Conservation (phyloP, 2,797 vertebrate genomes). For the Amphiprion clarkii region DNA sequence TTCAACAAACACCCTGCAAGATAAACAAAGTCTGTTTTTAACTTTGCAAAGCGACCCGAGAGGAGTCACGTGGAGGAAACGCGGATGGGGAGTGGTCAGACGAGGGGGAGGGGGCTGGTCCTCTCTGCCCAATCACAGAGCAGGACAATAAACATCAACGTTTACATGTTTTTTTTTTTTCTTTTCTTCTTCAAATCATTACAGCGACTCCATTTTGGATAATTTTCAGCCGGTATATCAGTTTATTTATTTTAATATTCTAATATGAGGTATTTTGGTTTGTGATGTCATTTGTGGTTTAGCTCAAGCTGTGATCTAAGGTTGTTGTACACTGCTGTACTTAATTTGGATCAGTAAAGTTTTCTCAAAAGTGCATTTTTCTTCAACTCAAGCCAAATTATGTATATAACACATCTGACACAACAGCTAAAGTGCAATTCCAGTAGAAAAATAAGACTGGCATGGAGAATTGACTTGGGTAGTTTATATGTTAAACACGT, state of each 20-base stretch:
- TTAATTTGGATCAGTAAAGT: too few relatives aligned
- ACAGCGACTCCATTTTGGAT: not conserved
- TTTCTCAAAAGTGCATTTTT: not conserved
- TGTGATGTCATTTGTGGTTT: too few relatives aligned
- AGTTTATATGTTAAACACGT: too few relatives aligned
- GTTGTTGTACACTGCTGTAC: too few relatives aligned
- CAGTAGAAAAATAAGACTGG: too few relatives aligned
- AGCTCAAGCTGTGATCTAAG: too few relatives aligned
- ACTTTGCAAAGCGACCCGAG: conserved; percentile 78
- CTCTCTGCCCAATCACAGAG: conserved; percentile 71
- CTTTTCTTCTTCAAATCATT: too few relatives aligned
- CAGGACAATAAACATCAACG: not conserved
- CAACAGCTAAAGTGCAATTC: too few relatives aligned
- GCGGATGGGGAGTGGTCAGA: conserved; percentile 71
- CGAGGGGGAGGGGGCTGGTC: conserved; percentile 75
- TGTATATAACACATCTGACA: too few relatives aligned
- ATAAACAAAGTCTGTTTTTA: conserved; percentile 89
- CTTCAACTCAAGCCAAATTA: too few relatives aligned
- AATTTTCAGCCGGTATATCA: not conserved
- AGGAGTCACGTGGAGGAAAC: conserved; percentile 77
- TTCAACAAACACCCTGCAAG: conserved; percentile 68
- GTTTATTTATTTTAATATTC: not conserved
- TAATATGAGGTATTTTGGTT: not conserved
- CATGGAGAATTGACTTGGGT: too few relatives aligned
- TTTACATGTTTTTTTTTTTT: too few relatives aligned